Conservation (phyloP, 1,140 invertebrate genomes). For the Chelonus insularis region DNA sequence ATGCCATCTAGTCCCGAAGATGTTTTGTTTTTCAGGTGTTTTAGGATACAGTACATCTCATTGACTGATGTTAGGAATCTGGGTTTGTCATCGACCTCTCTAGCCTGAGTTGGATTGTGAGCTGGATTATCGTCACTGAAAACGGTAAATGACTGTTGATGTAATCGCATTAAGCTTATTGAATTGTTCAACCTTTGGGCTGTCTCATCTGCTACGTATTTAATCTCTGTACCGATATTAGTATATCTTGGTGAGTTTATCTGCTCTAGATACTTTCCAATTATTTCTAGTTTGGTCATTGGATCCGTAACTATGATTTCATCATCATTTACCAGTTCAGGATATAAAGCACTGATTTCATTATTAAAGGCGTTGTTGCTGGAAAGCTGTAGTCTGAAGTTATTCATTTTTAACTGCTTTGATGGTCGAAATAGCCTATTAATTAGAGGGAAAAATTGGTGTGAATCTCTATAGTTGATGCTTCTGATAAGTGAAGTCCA, state of each 20-base stretch:
- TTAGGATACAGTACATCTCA: background rate
- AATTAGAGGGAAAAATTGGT: constrained; percentile 14
- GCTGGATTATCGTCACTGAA: background rate
- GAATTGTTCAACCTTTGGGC: background rate
- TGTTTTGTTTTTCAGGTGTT: constrained; percentile 16
- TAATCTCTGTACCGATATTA: background rate
- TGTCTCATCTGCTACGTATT: background rate
- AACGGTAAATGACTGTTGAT: background rate
- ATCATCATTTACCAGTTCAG: background rate
- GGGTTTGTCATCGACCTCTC: background rate
- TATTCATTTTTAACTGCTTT: background rate
- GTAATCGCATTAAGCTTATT: background rate
- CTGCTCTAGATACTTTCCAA: constrained; percentile 7
- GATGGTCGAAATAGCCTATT: background rate
- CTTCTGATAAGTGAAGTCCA: constrained; percentile 7
- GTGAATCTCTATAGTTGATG: constrained; percentile 13
- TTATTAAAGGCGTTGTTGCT: background rate
- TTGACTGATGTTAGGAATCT: background rate
- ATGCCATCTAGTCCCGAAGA: too few species aligned
- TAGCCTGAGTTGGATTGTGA: background rate
- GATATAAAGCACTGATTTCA: too few species aligned
- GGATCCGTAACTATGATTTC: background rate
- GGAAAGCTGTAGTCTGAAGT: background rate
- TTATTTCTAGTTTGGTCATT: constrained; percentile 1
- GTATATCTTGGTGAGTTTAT: constrained; percentile 9